Percentiles rank a stretch among this genome's conserved stretches.
Conservation (phyloP, 2,888 invertebrate genomes). For the Spilarctia lutea region DNA sequence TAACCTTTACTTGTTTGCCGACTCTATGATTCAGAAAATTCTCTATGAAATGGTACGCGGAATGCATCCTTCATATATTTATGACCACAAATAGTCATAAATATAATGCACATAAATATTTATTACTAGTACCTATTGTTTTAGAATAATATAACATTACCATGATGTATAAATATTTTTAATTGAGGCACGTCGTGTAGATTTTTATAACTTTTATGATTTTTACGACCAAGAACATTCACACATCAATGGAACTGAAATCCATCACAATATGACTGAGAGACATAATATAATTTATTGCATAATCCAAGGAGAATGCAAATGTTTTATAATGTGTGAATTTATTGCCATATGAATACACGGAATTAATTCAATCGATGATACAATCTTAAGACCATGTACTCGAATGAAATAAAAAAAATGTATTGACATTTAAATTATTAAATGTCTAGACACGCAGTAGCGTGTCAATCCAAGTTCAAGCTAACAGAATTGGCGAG, state of each 20-base stretch:
- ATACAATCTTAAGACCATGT: neutral
- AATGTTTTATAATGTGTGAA: neutral
- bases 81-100: neutral
- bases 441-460: too few relatives aligned
- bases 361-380: neutral
- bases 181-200: neutral
- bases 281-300: neutral
- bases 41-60: neutral
- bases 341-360: neutral
- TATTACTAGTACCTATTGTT: slow-evolving; percentile 8
- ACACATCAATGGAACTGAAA: neutral
- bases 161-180: neutral
- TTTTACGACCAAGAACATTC: neutral
- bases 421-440: too few relatives aligned
- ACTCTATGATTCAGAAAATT: neutral
- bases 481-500: too few relatives aligned
- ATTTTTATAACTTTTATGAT: neutral
- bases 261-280: neutral
- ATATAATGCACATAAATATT: neutral
- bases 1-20: neutral
- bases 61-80: neutral
- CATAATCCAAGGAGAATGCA: neutral
- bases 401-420: too few relatives aligned
- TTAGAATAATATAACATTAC: neutral
- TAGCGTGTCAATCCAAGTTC: too few relatives aligned